phyloP scores from a whole-genome alignment of 2,113 vertebrate species.

The Axis porcinus region DNA sequence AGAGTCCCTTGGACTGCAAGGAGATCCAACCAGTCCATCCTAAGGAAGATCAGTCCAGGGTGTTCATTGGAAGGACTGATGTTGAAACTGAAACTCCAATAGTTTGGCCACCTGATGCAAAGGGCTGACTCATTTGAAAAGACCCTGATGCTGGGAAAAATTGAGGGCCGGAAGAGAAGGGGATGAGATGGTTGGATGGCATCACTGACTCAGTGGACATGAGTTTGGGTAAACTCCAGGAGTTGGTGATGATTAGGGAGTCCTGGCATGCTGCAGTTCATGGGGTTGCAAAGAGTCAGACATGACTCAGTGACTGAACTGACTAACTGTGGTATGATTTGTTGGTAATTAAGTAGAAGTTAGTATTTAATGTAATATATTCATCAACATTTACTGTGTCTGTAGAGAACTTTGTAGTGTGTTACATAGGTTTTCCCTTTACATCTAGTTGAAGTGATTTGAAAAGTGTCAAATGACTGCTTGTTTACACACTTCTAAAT shows the following conservation, averaged over 20 bases:
- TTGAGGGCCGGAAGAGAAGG: background rate
- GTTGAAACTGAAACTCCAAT: background rate
- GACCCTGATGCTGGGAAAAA: background rate
- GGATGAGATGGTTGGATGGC: background rate
- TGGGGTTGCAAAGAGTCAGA: background rate
- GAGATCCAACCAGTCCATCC: background rate
- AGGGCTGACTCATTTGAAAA: background rate
- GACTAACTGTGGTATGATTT: background rate
- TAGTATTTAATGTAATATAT: background rate
- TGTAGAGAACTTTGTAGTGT: background rate
- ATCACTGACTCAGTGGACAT: background rate
- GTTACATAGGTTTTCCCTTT: background rate
- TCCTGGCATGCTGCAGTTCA: rapidly evolving
- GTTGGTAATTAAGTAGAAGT: background rate
- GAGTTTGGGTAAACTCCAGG: background rate
- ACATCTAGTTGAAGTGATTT: background rate
- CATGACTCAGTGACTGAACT: background rate
- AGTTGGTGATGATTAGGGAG: background rate
- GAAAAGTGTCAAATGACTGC: background rate
- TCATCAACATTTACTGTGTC: background rate
- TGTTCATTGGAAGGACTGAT: background rate
- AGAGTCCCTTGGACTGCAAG: background rate
- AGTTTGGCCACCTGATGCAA: background rate
- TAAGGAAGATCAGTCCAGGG: background rate
- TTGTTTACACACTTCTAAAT: background rate